These are phyloP conservation scores for Glossosoma conforme DNA, from an alignment of 1,140 invertebrate genomes.

Conservation along the genomic window DNA sequence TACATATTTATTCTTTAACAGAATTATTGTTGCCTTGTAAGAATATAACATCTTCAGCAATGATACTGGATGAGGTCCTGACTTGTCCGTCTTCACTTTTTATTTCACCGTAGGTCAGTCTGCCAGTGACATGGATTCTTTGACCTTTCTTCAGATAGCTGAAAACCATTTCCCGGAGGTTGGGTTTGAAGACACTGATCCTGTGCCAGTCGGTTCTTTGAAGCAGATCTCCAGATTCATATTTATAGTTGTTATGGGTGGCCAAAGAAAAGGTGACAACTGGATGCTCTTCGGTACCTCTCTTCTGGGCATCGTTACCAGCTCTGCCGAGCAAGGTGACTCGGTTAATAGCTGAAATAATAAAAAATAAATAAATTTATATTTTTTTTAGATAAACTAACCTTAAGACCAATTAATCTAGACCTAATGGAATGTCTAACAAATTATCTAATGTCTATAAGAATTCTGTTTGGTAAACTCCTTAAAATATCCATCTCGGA, in stretches of 20 bases:
- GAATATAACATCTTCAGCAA: constrained; percentile 85
- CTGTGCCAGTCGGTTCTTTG: constrained; percentile 91
- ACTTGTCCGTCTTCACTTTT: constrained; percentile 71
- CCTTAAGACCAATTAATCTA: no score
- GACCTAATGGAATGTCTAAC: no score
- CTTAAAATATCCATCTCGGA: no score
- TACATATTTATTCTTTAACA: no score
- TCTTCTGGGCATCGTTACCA: constrained; percentile 78
- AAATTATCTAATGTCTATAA: no score
- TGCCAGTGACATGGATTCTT: constrained; percentile 76
- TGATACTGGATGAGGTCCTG: constrained; percentile 68
- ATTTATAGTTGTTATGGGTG: constrained; percentile 80
- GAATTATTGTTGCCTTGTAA: constrained; percentile 48
- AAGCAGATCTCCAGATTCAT: constrained; percentile 68
- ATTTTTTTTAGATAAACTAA: no score
- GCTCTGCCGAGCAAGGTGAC: constrained; percentile 82
- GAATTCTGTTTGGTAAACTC: no score
- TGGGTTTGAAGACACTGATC: constrained; percentile 81
- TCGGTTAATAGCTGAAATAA: constrained; percentile 74
- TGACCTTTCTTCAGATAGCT: constrained; percentile 82
- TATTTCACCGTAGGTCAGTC: constrained; percentile 80
- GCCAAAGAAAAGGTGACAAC: constrained; percentile 87
- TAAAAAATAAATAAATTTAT: neutral
- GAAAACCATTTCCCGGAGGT: constrained; percentile 70
- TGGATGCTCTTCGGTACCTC: constrained; percentile 76